A percentile compares a stretch with the other conserved stretches of the same genome.
Conservation (phyloP, 2,797 vertebrate genomes). For the Dallia pectoralis region DNA sequence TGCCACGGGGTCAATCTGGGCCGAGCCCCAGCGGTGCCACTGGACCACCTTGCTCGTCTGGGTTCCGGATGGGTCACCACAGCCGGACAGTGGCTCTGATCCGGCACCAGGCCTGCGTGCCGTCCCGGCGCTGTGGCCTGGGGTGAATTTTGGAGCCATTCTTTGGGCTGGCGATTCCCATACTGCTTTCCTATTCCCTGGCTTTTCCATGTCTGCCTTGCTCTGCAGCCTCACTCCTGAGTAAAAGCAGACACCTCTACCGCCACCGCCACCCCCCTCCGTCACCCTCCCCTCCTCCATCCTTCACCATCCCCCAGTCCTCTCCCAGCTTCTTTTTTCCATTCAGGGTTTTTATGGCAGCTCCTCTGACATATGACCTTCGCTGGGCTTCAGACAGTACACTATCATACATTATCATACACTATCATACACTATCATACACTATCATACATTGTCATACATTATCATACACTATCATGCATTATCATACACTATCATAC, state of each 20-base stretch:
- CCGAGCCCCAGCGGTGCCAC: slow-evolving; percentile 66
- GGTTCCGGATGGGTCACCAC: slow-evolving; percentile 8
- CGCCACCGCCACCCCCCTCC: slow-evolving; percentile 41
- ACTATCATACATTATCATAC: slow-evolving; percentile 8
- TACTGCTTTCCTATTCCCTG: slow-evolving; percentile 66
- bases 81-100: not conserved
- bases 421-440: not conserved
- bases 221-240: slow-evolving; percentile 59
- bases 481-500: slow-evolving; percentile 24
- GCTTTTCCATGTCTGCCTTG: slow-evolving; percentile 67
- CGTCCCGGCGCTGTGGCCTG: not conserved
- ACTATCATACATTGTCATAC: slow-evolving; percentile 20
- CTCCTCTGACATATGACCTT: slow-evolving; percentile 69
- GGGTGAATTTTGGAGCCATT: not conserved
- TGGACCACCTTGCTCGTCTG: slow-evolving; percentile 34
- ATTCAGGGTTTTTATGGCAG: slow-evolving; percentile 56
- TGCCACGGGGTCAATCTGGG: slow-evolving; percentile 55
- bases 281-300: slow-evolving; percentile 5
- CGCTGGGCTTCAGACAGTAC: slow-evolving; percentile 56
- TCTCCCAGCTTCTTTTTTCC: slow-evolving; percentile 45
- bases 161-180: slow-evolving; percentile 12
- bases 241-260: slow-evolving; percentile 71
- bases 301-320: slow-evolving; percentile 18
- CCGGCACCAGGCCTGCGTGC: not conserved
- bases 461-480: not conserved